These are phyloP conservation scores for Synergus itoensis DNA, from an alignment of 2,888 invertebrate genomes.

Conservation along the genomic window DNA sequence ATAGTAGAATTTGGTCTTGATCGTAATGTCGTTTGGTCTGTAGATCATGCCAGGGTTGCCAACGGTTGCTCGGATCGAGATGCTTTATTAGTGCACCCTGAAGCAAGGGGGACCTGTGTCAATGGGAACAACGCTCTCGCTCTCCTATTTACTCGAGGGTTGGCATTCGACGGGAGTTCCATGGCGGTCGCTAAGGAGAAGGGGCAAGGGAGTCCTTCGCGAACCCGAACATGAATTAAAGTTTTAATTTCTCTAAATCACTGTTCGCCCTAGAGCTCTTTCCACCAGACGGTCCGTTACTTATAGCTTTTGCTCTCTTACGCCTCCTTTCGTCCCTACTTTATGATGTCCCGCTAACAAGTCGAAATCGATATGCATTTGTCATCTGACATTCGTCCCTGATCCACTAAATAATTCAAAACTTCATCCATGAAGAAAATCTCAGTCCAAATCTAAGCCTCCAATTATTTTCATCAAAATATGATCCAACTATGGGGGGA, in stretches of 20 bases:
- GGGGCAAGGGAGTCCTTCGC: constrained; percentile 59
- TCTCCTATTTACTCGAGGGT: constrained; percentile 68
- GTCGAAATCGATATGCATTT: constrained; percentile 72
- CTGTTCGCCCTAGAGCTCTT: constrained; percentile 74
- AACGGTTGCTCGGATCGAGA: constrained; percentile 58
- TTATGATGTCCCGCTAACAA: constrained; percentile 62
- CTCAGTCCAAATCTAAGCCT: constrained; percentile 23
- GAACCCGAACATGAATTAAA: constrained; percentile 77
- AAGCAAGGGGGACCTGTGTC: constrained; percentile 62
- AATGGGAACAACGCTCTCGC: constrained; percentile 65
- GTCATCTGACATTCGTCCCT: constrained; percentile 53
- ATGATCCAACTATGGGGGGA: too few relatives aligned
- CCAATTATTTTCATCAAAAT: neutral
- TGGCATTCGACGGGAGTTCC: constrained; percentile 62
- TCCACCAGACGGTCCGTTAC: constrained; percentile 76
- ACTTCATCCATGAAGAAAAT: neutral
- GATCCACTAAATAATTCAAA: constrained; percentile 48
- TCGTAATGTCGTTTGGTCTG: constrained; percentile 58
- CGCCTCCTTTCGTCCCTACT: constrained; percentile 64
- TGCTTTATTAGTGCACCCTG: constrained; percentile 68
- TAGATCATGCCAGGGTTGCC: constrained; percentile 59
- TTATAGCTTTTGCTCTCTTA: constrained; percentile 76
- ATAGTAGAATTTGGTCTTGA: constrained; percentile 25
- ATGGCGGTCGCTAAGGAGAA: constrained; percentile 53
- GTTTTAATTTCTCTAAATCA: constrained; percentile 78